Evolutionary conservation across 2,797 vertebrate genomes (phyloP).

Genomic region (Pangasius macronema): DNA sequence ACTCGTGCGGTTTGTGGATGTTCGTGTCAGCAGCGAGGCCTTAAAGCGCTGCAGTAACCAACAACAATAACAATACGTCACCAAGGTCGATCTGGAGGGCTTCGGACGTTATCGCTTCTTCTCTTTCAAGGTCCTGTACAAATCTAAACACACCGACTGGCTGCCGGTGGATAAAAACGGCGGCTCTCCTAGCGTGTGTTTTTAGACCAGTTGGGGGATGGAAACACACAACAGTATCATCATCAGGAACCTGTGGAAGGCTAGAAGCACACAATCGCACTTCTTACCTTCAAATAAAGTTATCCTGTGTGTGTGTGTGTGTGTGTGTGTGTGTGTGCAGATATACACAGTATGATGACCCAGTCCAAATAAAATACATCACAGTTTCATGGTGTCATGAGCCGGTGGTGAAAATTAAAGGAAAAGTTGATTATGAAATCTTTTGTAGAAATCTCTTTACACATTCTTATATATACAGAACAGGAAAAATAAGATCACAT

Average conservation of each 20-base stretch:
- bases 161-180: background rate
- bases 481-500: too few species aligned
- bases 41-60: background rate
- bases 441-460: too few species aligned
- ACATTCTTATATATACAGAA: too few species aligned
- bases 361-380: too few species aligned
- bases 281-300: too few species aligned
- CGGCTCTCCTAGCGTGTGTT: background rate
- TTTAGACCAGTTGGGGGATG: background rate
- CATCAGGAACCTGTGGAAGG: background rate
- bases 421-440: too few species aligned
- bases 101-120: background rate
- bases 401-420: too few species aligned
- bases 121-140: background rate
- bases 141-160: background rate
- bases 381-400: too few species aligned
- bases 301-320: too few species aligned
- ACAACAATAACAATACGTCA: background rate
- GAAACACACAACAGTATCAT: background rate
- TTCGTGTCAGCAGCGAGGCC: background rate
- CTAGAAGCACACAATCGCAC: background rate
- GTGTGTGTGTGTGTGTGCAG: too few species aligned
- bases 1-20: background rate
- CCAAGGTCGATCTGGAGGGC: background rate
- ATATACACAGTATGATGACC: too few species aligned